Evolutionary conservation across 1,140 invertebrate genomes (phyloP), one percentile per base, ranked within the genome.

Genomic region (Ips nitidus): DNA sequence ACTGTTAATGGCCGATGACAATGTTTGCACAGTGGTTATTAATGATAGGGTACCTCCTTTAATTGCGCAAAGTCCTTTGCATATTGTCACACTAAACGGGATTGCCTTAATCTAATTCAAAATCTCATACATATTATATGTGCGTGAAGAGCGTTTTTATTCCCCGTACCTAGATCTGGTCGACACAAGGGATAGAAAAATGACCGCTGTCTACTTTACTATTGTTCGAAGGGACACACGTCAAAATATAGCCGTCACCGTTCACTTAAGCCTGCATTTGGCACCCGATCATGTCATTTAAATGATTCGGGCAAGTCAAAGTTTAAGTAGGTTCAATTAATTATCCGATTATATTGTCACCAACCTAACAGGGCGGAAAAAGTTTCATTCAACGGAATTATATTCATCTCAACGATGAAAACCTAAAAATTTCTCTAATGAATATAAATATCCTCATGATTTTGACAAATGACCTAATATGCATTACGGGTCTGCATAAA

Each of bases 401-500:
- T 22, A 22, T 22, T 22, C 22, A 22, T 22, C 22, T 22, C 22
- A 22, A 60, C 2, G 40, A 45, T 60, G 41, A 60, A 60, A 45
- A 60, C n/a, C 41, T 5, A 41, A 47, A 45, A 7, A 56, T 2
- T 56, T 56, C 38, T 37, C 22, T 8, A 65, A 40, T 52, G 40
- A 59, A 59, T 40, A 61, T 61, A n/a, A 43, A 69, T 53, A 70
- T 70, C 68, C 47, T 57, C 59, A 66, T 73, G 73, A 74, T 74
- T 74, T 74, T 74, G 74, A 75, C 71, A 75, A 75, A 75, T 75
- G 66, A 70, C 70, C 64, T 55, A 69, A 71, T 62, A 74, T 70
- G 72, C 63, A 65, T 75, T 71, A 69, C 47, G 70, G 70, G 52
- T 55, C 22, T 69, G 65, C 71, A 72, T 64, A 68, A 69, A 68